These are phyloP conservation scores for Pedicia rivosa DNA, from an alignment of 2,888 invertebrate species.

Conservation along the genomic window DNA sequence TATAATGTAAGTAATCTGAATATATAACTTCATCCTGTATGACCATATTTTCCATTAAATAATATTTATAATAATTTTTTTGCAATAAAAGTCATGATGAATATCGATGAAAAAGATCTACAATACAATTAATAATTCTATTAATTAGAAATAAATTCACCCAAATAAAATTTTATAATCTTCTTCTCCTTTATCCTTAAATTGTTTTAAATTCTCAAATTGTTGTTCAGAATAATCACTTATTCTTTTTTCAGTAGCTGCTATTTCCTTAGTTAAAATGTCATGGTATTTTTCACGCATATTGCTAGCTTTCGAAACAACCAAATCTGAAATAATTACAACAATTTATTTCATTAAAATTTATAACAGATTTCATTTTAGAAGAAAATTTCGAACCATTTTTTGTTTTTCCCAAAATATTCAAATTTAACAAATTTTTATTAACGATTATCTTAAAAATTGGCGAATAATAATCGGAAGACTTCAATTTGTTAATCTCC, in stretches of 20 bases:
- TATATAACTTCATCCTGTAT: too few relatives aligned
- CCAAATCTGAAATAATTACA: too few relatives aligned
- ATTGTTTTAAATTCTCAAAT: conserved; percentile 55
- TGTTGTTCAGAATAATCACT: conserved; percentile 58
- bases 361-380: too few relatives aligned
- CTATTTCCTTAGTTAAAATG: conserved; percentile 50
- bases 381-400: too few relatives aligned
- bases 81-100: too few relatives aligned
- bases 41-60: too few relatives aligned
- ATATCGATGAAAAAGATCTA: not conserved
- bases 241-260: conserved; percentile 57
- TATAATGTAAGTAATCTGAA: too few relatives aligned
- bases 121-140: not conserved
- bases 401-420: conserved; percentile 10
- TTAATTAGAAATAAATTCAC: conserved; percentile 18
- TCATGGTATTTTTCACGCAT: conserved; percentile 43
- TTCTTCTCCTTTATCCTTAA: conserved; percentile 52
- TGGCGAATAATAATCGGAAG: conserved; percentile 49
- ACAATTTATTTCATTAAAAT: too few relatives aligned
- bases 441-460: conserved; percentile 53
- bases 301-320: conserved; percentile 19
- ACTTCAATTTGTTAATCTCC: conserved; percentile 41
- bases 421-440: conserved; percentile 13
- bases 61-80: too few relatives aligned
- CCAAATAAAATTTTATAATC: conserved; percentile 52